Conservation (phyloP, 2,888 invertebrate species). For the Bellardia pandia region DNA sequence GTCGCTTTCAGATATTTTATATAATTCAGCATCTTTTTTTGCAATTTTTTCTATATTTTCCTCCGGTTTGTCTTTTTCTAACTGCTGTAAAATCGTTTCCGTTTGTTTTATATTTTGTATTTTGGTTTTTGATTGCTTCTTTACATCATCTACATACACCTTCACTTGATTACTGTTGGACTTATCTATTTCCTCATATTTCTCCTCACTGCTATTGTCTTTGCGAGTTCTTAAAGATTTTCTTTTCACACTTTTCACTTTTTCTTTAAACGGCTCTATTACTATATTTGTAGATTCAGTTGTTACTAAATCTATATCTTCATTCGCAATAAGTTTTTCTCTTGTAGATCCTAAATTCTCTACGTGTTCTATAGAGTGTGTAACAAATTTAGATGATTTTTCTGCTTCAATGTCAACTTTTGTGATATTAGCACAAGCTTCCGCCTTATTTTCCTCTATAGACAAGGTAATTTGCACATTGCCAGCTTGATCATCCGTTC, state of each 20-base stretch:
- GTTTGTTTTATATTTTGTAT: neutral
- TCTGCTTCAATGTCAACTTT: neutral
- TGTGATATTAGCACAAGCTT: neutral
- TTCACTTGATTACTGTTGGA: neutral
- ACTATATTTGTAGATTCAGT: conserved; percentile 16
- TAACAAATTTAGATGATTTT: neutral
- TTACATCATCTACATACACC: neutral
- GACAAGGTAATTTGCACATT: neutral
- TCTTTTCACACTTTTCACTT: conserved; percentile 26
- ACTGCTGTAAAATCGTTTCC: neutral
- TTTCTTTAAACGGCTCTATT: neutral
- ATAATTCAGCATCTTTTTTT: neutral
- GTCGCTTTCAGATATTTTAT: neutral
- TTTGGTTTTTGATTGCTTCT: neutral
- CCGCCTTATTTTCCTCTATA: neutral
- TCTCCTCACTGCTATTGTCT: conserved; percentile 21
- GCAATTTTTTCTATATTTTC: neutral
- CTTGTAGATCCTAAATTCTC: neutral
- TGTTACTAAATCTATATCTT: neutral
- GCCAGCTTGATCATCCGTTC: neutral
- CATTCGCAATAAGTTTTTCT: neutral
- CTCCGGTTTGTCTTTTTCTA: neutral
- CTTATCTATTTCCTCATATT: neutral
- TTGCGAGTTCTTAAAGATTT: conserved; percentile 59
- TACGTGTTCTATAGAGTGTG: neutral